Evolutionary conservation across 1,140 invertebrate species (phyloP), one percentile per base, ranked within the genome.

Genomic region (Plutomurus gul): DNA sequence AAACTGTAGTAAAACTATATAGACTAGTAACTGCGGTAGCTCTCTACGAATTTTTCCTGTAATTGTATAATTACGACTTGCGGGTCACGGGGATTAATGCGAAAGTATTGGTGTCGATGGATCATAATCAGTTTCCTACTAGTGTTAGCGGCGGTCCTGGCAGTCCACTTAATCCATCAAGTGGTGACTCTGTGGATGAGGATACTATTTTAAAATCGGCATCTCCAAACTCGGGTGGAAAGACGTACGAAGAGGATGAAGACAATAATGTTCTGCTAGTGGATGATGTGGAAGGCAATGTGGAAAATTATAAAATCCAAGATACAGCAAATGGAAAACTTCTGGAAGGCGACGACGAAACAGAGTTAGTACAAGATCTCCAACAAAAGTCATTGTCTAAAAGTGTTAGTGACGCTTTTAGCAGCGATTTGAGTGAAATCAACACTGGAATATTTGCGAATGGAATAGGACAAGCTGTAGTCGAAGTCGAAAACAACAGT

Each of bases 121-220:
- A 65, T 65, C 56, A 65, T 65, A 65, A 65, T 65, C 56, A 33
- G 56, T 65, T 65, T 65, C 30, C 56, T 65, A 65, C 27, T 65
- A 65, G 56, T 65, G 56, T 33, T 65, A 33, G 56, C 56, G 56
- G 56, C 25, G 56, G 56, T 65, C 56, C 56, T 65, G 56, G 56
- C 56, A 33, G 25, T 65, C 56, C 56, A 65, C 56, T 65, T 65
- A 27, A 65, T 65, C 56, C 56, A 65, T 30, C 56, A 65, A 36
- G 56, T 65, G 56, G 56, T 65, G 16, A 65, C 56, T 18, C 56
- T 65, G 4, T 65, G 56, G 56, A 65, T 65, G 56, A 11, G 56
- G 56, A 65, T 65, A 33, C 56, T 65, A 25, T 65, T 65, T 27
- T 65, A 65, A 30, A 65, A 33, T 30, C n/a, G 16, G 16, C 56